Evolutionary conservation across 1,140 invertebrate species (phyloP), one percentile per base, ranked within the genome.

Genomic region (Phymorhynchus buccinoides): DNA sequence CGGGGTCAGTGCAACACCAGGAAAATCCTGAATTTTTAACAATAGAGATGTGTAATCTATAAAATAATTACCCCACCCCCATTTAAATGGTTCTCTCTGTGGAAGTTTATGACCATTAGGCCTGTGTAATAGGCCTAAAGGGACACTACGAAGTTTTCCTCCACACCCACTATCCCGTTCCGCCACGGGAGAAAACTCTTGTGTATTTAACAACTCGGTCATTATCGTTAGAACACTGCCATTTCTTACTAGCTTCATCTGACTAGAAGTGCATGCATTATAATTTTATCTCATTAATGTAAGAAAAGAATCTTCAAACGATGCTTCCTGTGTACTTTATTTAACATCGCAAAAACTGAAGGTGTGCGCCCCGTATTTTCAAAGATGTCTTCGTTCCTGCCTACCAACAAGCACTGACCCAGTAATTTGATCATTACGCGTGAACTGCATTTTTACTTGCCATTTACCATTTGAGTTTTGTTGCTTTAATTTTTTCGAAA

Each of bases 371-470:
- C 73, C 18, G 3, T 14, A 41, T 27, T 37, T 75, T 75, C 73
- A 75, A 75, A 75, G 73, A 75, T 75, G 77, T 39, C 77, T 48
- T 79, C 44, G 42, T 39, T 30, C 44, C 42, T 83, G 66, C 41
- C 41, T 18, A 66, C 41, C 56, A 83, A 83, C 41, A 83, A 35
- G 66, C 56, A 66, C 62, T 44, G 56, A 68, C 30, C 32, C 37
- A 83, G 30, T 83, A 71, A 37, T 18, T 39, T 62, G 22, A 56
- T 66, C 35, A 62, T 56, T 81, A 37, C 62, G 32, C 41, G 39
- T 16, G 22, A 44, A 39, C 41, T 22, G 42, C 27, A 56, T 52
- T 48, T 22, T 52, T 32, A 48, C 12, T 22, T 6, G 14, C 12
- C 3, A 30, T 4, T 52, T 56, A 1, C 9, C 12, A 0, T 80